phyloP scores from a whole-genome alignment of 2,888 invertebrate genomes.

The Cheilosia soror region DNA sequence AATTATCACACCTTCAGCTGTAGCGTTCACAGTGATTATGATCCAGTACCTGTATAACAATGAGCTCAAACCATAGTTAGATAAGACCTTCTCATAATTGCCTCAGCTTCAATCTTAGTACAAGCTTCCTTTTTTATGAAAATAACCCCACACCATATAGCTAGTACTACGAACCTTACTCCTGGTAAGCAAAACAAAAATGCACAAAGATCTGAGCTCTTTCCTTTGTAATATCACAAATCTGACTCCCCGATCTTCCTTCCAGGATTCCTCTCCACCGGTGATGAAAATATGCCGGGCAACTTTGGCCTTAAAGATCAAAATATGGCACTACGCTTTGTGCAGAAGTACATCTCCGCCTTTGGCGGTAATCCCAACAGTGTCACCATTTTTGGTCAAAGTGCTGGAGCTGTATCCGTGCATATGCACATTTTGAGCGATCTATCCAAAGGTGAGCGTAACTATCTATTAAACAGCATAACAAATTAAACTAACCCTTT shows the following conservation, averaged over 20 bases:
- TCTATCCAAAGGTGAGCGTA: constrained; percentile 80
- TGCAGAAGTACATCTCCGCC: constrained; percentile 82
- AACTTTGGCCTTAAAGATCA: constrained; percentile 85
- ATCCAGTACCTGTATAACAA: too few relatives aligned
- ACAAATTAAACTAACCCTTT: background rate
- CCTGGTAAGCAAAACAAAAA: too few relatives aligned
- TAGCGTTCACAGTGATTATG: too few relatives aligned
- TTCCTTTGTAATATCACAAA: too few relatives aligned
- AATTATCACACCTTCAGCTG: too few relatives aligned
- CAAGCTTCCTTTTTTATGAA: too few relatives aligned
- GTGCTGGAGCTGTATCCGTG: constrained; percentile 84
- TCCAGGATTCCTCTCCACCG: constrained; percentile 84
- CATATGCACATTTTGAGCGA: constrained; percentile 85
- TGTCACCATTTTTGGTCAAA: constrained; percentile 85
- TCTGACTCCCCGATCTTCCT: background rate
- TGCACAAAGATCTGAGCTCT: too few relatives aligned
- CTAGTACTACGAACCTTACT: too few relatives aligned
- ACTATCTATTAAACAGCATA: background rate
- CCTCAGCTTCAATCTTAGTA: too few relatives aligned
- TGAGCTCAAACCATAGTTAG: too few relatives aligned
- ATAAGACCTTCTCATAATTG: too few relatives aligned
- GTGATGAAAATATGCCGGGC: constrained; percentile 84
- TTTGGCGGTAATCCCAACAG: constrained; percentile 84
- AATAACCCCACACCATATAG: too few relatives aligned
- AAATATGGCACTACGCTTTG: constrained; percentile 84